Evolutionary conservation across 1,140 invertebrate species (phyloP).

Genomic region (Eumeta japonica): DNA sequence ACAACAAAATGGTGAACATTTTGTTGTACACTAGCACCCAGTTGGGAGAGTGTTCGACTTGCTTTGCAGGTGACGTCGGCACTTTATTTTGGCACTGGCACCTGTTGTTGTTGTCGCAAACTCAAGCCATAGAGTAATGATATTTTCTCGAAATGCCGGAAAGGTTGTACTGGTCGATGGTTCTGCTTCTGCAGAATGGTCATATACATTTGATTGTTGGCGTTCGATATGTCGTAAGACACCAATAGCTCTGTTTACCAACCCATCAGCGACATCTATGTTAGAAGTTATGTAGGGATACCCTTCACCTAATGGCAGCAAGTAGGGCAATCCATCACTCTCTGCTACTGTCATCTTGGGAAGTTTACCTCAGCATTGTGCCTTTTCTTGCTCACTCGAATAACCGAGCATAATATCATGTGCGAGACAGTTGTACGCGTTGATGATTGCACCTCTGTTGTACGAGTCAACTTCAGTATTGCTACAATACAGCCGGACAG

Average conservation of each 20-base stretch:
- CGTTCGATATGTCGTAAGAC: constrained; percentile 18
- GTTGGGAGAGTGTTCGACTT: constrained; percentile 13
- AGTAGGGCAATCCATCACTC: constrained; percentile 22
- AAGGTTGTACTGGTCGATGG: constrained; percentile 21
- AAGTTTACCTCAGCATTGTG: constrained; percentile 18
- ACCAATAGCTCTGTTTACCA: constrained; percentile 30
- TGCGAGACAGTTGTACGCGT: constrained; percentile 20
- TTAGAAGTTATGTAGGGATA: constrained; percentile 31
- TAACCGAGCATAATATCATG: constrained; percentile 15
- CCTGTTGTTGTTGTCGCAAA: constrained; percentile 19
- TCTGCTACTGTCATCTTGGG: constrained; percentile 24
- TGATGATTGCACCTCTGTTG: constrained; percentile 14
- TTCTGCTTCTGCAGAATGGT: constrained; percentile 14
- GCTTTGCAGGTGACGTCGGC: constrained; percentile 9
- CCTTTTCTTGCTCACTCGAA: constrained; percentile 12
- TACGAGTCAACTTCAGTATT: constrained; percentile 16
- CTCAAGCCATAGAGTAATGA: constrained; percentile 25
- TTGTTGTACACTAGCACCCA: constrained; percentile 17
- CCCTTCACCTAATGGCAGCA: constrained; percentile 18
- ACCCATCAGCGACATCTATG: constrained; percentile 23
- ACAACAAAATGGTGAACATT: constrained; percentile 13
- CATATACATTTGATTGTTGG: constrained; percentile 14
- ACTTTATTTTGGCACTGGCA: background rate
- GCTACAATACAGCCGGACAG: constrained; percentile 16
- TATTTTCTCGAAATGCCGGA: constrained; percentile 23